Conservation (phyloP, 2,888 invertebrate genomes). For the Drosophila nigricruria region DNA sequence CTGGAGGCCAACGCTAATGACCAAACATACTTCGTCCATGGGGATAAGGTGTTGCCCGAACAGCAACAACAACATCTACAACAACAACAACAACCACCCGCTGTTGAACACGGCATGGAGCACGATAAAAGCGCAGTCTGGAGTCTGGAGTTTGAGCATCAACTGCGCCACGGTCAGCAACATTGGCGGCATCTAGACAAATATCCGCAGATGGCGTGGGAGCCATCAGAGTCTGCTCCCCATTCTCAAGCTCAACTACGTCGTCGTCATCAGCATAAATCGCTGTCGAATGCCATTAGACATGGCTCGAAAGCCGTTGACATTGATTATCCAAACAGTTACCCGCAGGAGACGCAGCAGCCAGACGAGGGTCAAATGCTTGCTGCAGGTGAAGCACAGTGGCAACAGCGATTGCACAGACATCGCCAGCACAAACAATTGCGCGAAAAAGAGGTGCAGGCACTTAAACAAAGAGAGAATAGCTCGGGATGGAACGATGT, state of each 20-base stretch:
- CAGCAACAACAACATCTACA: constrained; percentile 33
- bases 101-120: constrained; percentile 50
- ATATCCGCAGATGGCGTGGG: constrained; percentile 58
- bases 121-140: constrained; percentile 61
- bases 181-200: constrained; percentile 52
- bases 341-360: constrained; percentile 6
- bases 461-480: not conserved
- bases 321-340: constrained; percentile 40
- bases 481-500: not conserved
- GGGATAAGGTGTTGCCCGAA: constrained; percentile 57
- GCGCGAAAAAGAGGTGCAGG: constrained; percentile 12
- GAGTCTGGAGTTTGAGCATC: constrained; percentile 27
- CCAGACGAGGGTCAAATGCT: not conserved
- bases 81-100: constrained; percentile 15
- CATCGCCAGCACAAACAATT: constrained; percentile 9
- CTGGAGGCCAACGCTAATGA: constrained; percentile 59
- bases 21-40: constrained; percentile 36
- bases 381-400: constrained; percentile 1
- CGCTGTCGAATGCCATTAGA: constrained; percentile 29
- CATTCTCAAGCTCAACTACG: not conserved
- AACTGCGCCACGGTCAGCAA: constrained; percentile 45
- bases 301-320: constrained; percentile 20
- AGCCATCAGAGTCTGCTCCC: constrained; percentile 31
- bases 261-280: constrained; percentile 71
- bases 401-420: not conserved